A percentile compares a stretch with the other conserved stretches of the same genome.
These are phyloP conservation scores for Orthosia incerta DNA, from an alignment of 2,888 invertebrate species.

Conservation along the genomic window DNA sequence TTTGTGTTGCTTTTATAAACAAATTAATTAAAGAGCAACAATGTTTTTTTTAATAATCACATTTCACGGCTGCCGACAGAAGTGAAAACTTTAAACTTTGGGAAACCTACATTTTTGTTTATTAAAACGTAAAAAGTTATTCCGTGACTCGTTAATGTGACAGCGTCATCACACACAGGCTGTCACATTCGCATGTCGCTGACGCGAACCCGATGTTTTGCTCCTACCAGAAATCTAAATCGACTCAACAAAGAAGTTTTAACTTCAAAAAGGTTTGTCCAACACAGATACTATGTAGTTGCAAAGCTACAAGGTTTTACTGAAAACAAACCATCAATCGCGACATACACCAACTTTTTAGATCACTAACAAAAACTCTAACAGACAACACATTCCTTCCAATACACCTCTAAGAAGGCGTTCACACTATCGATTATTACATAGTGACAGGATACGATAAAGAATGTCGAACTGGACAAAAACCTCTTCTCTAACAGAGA, in stretches of 20 bases:
- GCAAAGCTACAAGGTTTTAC: background rate
- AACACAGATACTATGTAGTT: background rate
- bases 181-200: no score
- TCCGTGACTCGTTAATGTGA: no score
- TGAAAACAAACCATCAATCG: constrained; percentile 37
- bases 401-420: constrained; percentile 29
- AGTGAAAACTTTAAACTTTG: no score
- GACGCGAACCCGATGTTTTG: no score
- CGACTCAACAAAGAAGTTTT: background rate
- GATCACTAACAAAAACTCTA: constrained; percentile 4
- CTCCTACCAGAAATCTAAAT: no score
- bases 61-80: no score
- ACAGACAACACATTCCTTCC: constrained; percentile 3
- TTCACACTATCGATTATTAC: constrained; percentile 34
- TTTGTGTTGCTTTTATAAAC: background rate
- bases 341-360: constrained; percentile 21
- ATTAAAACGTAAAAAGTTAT: no score
- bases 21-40: background rate
- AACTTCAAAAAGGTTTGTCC: background rate
- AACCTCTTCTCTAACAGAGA: no score
- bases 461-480: background rate
- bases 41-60: no score
- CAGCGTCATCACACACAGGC: no score
- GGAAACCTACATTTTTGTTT: no score
- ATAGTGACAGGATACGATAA: constrained; percentile 54